These are phyloP conservation scores for Andrena bucephala DNA, from an alignment of 2,888 invertebrate species.

Conservation along the genomic window DNA sequence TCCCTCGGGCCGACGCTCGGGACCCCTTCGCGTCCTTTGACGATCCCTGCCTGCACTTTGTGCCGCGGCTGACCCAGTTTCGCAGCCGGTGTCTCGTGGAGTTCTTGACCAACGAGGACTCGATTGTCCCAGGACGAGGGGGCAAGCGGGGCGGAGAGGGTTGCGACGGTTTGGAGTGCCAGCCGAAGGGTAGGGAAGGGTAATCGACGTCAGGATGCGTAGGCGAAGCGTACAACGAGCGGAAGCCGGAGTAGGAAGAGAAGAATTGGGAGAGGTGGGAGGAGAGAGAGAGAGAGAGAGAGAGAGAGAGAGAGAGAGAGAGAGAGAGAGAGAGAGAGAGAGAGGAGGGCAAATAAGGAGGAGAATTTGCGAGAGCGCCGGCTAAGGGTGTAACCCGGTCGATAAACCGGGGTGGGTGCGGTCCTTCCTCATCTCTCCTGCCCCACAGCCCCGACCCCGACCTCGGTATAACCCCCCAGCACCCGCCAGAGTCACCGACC, in stretches of 20 bases:
- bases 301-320: constrained; percentile 12
- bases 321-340: constrained; percentile 1
- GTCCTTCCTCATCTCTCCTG: constrained; percentile 75
- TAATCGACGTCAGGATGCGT: constrained; percentile 12
- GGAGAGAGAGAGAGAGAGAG: not conserved
- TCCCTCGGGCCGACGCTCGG: too few species aligned
- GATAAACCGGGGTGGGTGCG: constrained; percentile 81
- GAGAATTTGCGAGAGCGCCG: constrained; percentile 75
- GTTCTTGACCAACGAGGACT: too few species aligned
- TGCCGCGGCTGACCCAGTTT: too few species aligned
- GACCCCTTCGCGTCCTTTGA: too few species aligned
- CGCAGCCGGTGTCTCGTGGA: not conserved
- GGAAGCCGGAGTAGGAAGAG: not conserved
- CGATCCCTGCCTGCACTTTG: too few species aligned
- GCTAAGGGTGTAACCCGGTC: constrained; percentile 79
- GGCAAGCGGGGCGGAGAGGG: too few species aligned
- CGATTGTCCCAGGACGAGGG: too few species aligned
- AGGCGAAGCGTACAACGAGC: not conserved
- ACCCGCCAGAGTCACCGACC: constrained; percentile 49
- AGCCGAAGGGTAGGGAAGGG: not conserved
- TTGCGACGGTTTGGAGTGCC: too few species aligned
- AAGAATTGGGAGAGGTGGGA: not conserved
- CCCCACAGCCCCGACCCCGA: constrained; percentile 71
- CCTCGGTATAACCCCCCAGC: constrained; percentile 61
- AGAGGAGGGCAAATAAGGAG: constrained; percentile 66